phyloP scores from a whole-genome alignment of 2,113 vertebrate species.

The Pseudopodoces humilis region DNA sequence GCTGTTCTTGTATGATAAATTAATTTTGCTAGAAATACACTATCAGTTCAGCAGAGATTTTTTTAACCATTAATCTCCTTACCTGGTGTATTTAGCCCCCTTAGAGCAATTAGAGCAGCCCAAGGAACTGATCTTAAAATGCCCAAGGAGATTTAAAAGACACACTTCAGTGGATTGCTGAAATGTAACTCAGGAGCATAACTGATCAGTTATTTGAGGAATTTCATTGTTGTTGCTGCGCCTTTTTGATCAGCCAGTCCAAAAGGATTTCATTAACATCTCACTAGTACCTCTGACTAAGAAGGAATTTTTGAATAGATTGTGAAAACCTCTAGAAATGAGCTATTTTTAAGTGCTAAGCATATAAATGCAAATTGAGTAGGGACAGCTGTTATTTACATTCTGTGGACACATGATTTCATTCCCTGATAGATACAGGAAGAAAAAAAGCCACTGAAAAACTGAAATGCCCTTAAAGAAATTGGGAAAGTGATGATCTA shows the following conservation, averaged over 20 bases:
- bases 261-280: constrained; percentile 19
- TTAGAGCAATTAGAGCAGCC: background rate
- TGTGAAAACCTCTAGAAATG: constrained; percentile 24
- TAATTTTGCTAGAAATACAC: background rate
- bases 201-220: background rate
- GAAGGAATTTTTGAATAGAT: constrained; percentile 10
- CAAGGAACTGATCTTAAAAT: background rate
- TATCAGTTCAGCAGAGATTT: background rate
- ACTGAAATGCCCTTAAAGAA: background rate
- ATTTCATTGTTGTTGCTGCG: background rate
- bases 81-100: background rate
- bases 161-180: background rate
- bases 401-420: background rate
- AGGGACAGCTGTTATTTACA: constrained; percentile 36
- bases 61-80: background rate
- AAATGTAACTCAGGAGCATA: background rate
- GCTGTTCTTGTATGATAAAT: background rate
- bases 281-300: background rate
- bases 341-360: background rate
- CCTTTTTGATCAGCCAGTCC: background rate
- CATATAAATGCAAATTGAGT: constrained; percentile 26
- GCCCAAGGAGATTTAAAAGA: background rate
- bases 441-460: background rate
- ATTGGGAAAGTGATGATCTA: background rate
- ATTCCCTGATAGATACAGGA: background rate